Conservation (phyloP, 2,797 vertebrate species). For the Pagetopsis macropterus region DNA sequence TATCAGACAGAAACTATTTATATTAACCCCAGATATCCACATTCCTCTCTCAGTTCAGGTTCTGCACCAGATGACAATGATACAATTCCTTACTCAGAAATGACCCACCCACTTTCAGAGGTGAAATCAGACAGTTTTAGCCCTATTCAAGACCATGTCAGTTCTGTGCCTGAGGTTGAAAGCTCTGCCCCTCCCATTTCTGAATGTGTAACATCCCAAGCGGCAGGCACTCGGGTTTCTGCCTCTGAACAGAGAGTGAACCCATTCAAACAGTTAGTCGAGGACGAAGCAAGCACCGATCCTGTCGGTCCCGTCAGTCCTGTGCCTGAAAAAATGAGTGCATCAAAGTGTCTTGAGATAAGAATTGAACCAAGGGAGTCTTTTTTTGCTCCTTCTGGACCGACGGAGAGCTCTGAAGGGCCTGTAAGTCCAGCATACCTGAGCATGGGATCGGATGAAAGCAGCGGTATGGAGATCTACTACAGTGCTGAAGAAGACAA, state of each 20-base stretch:
- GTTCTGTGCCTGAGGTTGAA: slow-evolving; percentile 12
- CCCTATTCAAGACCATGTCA: slow-evolving; percentile 2
- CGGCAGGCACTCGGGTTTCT: slow-evolving; percentile 62
- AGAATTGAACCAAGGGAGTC: slow-evolving; percentile 2
- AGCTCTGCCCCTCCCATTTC: slow-evolving; percentile 43
- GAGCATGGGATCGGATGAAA: slow-evolving; percentile 72
- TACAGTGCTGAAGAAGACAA: slow-evolving; percentile 75
- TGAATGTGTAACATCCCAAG: slow-evolving; percentile 44
- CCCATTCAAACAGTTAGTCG: slow-evolving; percentile 55
- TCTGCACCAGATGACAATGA: not conserved
- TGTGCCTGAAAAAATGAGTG: slow-evolving; percentile 9
- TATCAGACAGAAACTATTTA: slow-evolving; percentile 15
- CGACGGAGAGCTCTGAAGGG: not conserved
- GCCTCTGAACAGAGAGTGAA: slow-evolving; percentile 46
- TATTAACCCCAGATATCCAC: not conserved
- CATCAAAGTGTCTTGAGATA: not conserved
- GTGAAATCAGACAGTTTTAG: slow-evolving; percentile 5
- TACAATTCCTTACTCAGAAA: slow-evolving; percentile 20
- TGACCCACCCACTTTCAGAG: slow-evolving; percentile 14
- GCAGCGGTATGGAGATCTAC: slow-evolving; percentile 67
- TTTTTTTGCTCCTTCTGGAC: not conserved
- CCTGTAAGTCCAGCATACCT: slow-evolving; percentile 56
- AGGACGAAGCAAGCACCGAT: not conserved
- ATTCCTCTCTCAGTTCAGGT: not conserved
- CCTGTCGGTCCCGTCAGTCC: not conserved